These are phyloP conservation scores for Myiagra hebetior DNA, from an alignment of 2,113 vertebrate genomes.

Conservation along the genomic window DNA sequence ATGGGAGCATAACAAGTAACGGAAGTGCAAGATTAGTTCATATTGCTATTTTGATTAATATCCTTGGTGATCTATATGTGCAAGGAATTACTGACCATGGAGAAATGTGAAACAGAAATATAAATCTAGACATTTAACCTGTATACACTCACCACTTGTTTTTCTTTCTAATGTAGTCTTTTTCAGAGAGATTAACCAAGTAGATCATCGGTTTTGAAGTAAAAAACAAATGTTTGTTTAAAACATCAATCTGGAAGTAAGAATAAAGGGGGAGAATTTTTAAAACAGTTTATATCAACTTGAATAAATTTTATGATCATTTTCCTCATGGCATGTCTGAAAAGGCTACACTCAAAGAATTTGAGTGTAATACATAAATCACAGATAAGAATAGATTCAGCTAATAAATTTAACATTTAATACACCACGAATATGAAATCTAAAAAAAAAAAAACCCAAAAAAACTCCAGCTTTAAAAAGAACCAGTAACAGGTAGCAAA, in stretches of 20 bases:
- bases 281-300: not conserved
- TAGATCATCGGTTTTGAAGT: conserved; percentile 99
- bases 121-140: not conserved
- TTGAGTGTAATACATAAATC: not conserved
- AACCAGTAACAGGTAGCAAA: conserved; percentile 37
- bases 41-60: not conserved
- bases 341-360: conserved; percentile 7
- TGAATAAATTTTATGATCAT: not conserved
- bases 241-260: conserved; percentile 88
- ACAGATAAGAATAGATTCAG: not conserved
- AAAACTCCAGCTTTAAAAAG: not conserved
- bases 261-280: not conserved
- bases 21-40: not conserved
- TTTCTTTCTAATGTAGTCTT: conserved; percentile 98
- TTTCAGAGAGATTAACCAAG: conserved; percentile 96
- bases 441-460: not conserved
- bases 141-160: conserved; percentile 90
- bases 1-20: not conserved
- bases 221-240: conserved; percentile 97
- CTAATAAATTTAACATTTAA: not conserved
- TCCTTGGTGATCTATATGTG: not conserved
- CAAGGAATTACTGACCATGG: not conserved
- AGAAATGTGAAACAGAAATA: not conserved
- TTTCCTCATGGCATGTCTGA: not conserved
- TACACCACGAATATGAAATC: not conserved